A percentile compares a stretch with the other conserved stretches of the same genome.
phyloP scores from a whole-genome alignment of 2,888 invertebrate species.

The Polymixis flavicincta region DNA sequence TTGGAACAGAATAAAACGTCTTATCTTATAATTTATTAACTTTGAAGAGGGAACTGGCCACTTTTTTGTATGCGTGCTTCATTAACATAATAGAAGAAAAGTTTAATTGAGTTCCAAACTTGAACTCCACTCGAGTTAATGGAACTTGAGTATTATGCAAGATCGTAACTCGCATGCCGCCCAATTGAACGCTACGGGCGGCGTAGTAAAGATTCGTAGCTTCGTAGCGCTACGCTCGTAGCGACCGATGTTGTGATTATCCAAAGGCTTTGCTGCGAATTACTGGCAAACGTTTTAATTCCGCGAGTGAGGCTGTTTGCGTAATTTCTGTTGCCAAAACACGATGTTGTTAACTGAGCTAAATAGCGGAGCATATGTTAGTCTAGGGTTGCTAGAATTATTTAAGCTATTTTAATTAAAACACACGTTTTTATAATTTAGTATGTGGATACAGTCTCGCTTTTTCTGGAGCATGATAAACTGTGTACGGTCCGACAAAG shows the following conservation, averaged over 20 bases:
- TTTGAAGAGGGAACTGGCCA: constrained; percentile 55
- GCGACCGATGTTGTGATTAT: constrained; percentile 64
- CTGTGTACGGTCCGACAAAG: background rate
- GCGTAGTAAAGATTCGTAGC: constrained; percentile 63
- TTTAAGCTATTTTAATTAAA: constrained; percentile 45
- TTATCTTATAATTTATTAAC: constrained; percentile 67
- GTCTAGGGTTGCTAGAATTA: constrained; percentile 42
- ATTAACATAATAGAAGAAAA: constrained; percentile 78
- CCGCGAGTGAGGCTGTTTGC: constrained; percentile 57
- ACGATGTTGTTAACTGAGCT: constrained; percentile 54
- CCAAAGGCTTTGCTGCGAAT: constrained; percentile 62
- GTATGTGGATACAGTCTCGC: background rate
- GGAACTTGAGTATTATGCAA: constrained; percentile 70
- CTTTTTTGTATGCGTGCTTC: constrained; percentile 69
- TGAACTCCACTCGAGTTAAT: constrained; percentile 70
- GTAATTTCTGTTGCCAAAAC: constrained; percentile 65
- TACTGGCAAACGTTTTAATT: constrained; percentile 62
- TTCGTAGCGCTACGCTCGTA: constrained; percentile 60
- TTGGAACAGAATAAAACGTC: constrained; percentile 53
- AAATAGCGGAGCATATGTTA: constrained; percentile 53
- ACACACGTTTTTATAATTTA: constrained; percentile 47
- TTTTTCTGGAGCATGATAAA: constrained; percentile 15
- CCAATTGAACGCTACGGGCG: constrained; percentile 67
- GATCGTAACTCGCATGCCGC: constrained; percentile 69
- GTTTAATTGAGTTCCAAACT: constrained; percentile 77